Conservation (phyloP, 1,140 invertebrate genomes). For the Oryzaephilus surinamensis region DNA sequence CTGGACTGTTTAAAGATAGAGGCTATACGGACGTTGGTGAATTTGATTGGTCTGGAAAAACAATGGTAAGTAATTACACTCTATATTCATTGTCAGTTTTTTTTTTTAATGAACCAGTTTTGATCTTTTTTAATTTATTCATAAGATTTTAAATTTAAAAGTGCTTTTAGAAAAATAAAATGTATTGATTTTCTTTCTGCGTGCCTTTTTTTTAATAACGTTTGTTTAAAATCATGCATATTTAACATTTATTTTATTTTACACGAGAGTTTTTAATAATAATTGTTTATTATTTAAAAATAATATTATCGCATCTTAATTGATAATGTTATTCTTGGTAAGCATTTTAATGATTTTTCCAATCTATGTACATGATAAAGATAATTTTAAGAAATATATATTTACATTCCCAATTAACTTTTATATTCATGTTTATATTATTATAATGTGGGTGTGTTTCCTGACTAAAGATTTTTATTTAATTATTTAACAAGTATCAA, state of each 20-base stretch:
- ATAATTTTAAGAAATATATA: too few species aligned
- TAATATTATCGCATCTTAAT: background rate
- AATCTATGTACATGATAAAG: too few species aligned
- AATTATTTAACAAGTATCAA: too few species aligned
- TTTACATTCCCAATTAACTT: too few species aligned
- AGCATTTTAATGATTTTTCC: too few species aligned
- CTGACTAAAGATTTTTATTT: too few species aligned
- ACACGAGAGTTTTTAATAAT: background rate
- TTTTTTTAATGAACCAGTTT: background rate
- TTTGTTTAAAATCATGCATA: constrained; percentile 4
- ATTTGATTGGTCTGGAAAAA: constrained; percentile 97
- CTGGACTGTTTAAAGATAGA: constrained; percentile 87
- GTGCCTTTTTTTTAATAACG: background rate
- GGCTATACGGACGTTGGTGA: constrained; percentile 90
- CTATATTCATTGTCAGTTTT: background rate
- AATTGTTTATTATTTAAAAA: background rate
- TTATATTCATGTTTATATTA: too few species aligned
- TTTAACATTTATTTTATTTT: too few species aligned
- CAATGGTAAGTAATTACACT: constrained; percentile 55
- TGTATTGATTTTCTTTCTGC: background rate
- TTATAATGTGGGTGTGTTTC: too few species aligned
- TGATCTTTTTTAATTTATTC: background rate
- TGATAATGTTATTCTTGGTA: too few species aligned
- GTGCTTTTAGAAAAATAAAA: background rate
- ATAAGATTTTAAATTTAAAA: background rate